Evolutionary conservation across 2,888 invertebrate genomes (phyloP).

Genomic region (Drosophila birchii): DNA sequence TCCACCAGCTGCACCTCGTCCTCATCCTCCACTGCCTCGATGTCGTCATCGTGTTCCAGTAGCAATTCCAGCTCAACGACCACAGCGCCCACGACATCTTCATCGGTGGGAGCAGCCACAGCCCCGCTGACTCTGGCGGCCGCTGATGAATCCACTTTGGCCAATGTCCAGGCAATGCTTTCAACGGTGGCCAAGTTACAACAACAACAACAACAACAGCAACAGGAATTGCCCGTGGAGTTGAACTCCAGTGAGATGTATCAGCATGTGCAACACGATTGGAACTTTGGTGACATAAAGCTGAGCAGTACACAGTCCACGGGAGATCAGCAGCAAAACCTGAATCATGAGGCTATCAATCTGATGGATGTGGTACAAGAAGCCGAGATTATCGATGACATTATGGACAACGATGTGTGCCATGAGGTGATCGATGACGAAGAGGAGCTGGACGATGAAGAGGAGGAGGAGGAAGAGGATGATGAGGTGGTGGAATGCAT

Average conservation of each 20-base stretch:
- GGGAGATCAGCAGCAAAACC: conserved; percentile 51
- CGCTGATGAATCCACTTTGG: conserved; percentile 52
- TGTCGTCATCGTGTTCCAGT: conserved; percentile 71
- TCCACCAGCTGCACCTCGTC: conserved; percentile 69
- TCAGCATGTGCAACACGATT: conserved; percentile 84
- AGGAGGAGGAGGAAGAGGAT: conserved; percentile 59
- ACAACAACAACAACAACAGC: conserved; percentile 54
- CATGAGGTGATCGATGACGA: conserved; percentile 54
- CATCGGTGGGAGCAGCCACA: conserved; percentile 27
- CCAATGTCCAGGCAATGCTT: conserved; percentile 71
- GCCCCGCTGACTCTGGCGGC: conserved; percentile 45
- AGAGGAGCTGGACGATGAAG: conserved; percentile 56
- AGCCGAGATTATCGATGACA: conserved; percentile 62
- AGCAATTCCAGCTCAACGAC: conserved; percentile 59
- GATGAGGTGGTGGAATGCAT: conserved; percentile 73
- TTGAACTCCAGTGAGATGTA: conserved; percentile 79
- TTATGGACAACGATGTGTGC: conserved; percentile 55
- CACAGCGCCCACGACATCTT: conserved; percentile 49
- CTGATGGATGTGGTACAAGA: conserved; percentile 67
- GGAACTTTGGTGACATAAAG: conserved; percentile 83
- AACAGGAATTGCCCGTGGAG: conserved; percentile 56
- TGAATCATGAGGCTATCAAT: conserved; percentile 64
- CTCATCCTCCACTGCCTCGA: conserved; percentile 73
- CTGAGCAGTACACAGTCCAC: conserved; percentile 39
- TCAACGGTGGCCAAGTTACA: conserved; percentile 69